phyloP scores from a whole-genome alignment of 30 jellyfish, hydroid and myxozoan species.

The Nemopilema nomurai region DNA sequence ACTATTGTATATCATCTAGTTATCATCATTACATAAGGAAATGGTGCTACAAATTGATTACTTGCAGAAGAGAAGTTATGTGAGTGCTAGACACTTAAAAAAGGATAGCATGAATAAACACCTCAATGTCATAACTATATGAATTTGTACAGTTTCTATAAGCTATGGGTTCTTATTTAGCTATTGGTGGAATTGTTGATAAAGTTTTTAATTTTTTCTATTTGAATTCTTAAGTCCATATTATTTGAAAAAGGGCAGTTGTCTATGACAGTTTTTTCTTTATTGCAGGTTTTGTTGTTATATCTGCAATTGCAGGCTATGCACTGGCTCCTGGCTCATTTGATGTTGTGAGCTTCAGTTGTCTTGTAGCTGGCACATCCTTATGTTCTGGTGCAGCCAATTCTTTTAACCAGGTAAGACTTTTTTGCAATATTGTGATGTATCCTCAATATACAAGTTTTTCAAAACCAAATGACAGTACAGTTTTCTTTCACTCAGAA shows the following conservation, averaged over 20 bases:
- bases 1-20: no score
- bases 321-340: conserved; percentile 93
- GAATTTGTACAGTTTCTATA: no score
- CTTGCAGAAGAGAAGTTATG: background rate
- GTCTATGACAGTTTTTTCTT: background rate
- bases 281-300: conserved; percentile 87
- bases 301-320: conserved; percentile 99
- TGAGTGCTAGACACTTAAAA: background rate
- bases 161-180: background rate
- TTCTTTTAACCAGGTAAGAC: conserved; percentile 88
- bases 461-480: no score
- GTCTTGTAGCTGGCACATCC: conserved; percentile 82
- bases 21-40: no score
- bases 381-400: conserved; percentile 98
- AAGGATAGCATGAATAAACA: background rate
- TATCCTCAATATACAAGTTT: no score
- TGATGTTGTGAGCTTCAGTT: conserved; percentile 32
- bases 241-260: background rate
- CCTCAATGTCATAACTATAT: no score
- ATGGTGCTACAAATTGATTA: no score
- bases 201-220: background rate
- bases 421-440: no score
- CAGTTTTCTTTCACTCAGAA: no score
- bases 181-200: no score
- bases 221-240: no score